Evolutionary conservation across 1,140 invertebrate species (phyloP), one percentile per base, ranked within the genome.

Genomic region (Pachypeltis micranthus): DNA sequence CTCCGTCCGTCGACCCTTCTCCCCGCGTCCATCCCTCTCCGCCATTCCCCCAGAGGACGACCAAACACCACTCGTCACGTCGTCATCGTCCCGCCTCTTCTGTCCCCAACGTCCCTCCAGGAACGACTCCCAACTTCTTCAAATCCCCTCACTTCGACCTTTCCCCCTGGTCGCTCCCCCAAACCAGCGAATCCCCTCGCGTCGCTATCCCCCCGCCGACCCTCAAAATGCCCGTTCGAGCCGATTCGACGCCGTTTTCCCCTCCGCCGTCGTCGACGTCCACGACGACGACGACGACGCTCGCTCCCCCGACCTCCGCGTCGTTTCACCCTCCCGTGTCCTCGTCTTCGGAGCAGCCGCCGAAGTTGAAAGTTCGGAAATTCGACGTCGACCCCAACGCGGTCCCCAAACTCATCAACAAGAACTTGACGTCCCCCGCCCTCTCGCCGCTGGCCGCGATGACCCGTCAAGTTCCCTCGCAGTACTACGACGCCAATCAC

Each of bases 401-500:
- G 0, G 67, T 64, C 39, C 70, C 71, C 7, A 68, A 65, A 55
- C 64, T 72, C 2, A 65, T 73, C n/a, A 72, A 72, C 56, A 59
- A 27, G 56, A 27, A 27, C 56, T 24, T 23, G 24, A 51, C 21
- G 23, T 28, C 12, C 47, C 51, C 27, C 19, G 65, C 69, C 26
- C 67, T 72, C 21, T 70, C 70, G 7, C 70, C 70, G 31, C 61
- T 66, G 39, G 19, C 55, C 25, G 67, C 68, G 63, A 64, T 74
- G 60, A 64, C 69, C 75, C 78, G 1, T 71, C 71, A 56, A 68
- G 75, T 25, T 61, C 56, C n/a, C 65, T 56, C 21, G 72, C 73
- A 66, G 56, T 71, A 61, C 73, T 75, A 59, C 77, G 80, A 54
- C 71, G 74, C 28, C 79, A 83, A 63, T 79, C 79, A 82, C 39